Evolutionary conservation across 2,797 vertebrate species (phyloP).

Genomic region (Lepilemur ruficaudatus): DNA sequence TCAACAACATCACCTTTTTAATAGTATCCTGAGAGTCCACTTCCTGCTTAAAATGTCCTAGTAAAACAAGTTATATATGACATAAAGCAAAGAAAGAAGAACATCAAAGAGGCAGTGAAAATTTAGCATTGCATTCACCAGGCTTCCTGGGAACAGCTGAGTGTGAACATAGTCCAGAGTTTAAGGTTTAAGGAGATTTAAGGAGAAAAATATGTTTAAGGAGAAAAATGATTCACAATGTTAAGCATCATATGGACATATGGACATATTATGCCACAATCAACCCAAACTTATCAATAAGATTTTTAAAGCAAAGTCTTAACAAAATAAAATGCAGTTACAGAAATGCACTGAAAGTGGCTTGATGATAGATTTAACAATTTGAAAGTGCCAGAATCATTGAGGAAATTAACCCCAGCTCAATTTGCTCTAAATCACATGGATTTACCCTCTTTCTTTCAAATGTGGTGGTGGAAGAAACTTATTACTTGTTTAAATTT

Average conservation of each 20-base stretch:
- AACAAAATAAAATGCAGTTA: neutral
- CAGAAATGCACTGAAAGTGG: neutral
- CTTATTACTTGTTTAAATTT: neutral
- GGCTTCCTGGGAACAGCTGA: neutral
- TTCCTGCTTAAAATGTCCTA: conserved; percentile 35
- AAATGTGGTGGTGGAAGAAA: neutral
- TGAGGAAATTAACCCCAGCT: neutral
- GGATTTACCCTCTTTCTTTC: conserved; percentile 27
- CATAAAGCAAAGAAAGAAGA: conserved; percentile 34
- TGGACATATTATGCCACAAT: neutral
- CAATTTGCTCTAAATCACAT: neutral
- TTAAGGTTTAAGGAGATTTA: conserved; percentile 13
- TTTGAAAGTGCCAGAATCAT: neutral
- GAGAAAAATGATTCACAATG: neutral
- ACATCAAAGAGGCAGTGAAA: neutral
- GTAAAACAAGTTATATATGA: conserved; percentile 29
- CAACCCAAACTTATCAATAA: neutral
- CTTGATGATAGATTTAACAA: neutral
- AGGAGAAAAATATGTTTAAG: neutral
- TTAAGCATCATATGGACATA: neutral
- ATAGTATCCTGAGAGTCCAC: neutral
- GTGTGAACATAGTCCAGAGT: neutral
- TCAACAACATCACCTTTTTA: neutral
- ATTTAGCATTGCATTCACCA: neutral
- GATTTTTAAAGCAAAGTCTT: neutral